Conservation (phyloP, 2,888 invertebrate genomes). For the Drosophila borealis region DNA sequence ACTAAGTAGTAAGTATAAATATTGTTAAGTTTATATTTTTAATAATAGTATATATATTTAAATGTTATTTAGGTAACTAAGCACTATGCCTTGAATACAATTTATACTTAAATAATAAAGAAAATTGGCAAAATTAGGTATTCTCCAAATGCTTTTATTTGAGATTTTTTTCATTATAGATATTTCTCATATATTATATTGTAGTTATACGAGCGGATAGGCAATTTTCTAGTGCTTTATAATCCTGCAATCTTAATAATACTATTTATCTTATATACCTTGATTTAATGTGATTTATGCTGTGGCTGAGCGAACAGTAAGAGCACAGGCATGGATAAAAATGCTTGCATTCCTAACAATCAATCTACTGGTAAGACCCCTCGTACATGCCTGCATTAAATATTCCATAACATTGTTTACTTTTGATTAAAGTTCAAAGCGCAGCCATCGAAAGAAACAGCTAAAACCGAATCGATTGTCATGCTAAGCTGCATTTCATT, state of each 20-base stretch:
- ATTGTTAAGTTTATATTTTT: too few species aligned
- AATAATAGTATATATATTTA: too few species aligned
- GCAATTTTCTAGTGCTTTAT: neutral
- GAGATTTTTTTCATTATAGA: too few species aligned
- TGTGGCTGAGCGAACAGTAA: slow-evolving; percentile 2
- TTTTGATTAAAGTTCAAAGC: slow-evolving; percentile 40
- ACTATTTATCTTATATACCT: neutral
- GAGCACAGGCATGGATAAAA: neutral
- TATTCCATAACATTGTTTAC: slow-evolving; percentile 28
- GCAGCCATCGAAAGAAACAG: slow-evolving; percentile 20
- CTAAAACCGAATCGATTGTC: slow-evolving; percentile 65
- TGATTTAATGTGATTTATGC: slow-evolving; percentile 3
- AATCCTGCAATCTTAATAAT: too few species aligned
- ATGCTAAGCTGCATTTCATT: slow-evolving; percentile 54
- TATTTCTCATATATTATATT: too few species aligned
- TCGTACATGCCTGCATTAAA: slow-evolving; percentile 2
- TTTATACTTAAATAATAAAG: too few species aligned
- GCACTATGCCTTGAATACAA: too few species aligned
- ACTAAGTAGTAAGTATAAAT: too few species aligned
- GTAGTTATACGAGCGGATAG: too few species aligned
- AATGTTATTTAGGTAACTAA: too few species aligned
- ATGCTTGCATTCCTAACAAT: neutral
- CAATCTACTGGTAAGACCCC: neutral
- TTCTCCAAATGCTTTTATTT: too few species aligned
- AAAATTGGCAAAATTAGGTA: too few species aligned